Percentiles rank a stretch among this genome's conserved stretches.
Conservation (phyloP, 2,888 invertebrate species). For the Phasia obesa region DNA sequence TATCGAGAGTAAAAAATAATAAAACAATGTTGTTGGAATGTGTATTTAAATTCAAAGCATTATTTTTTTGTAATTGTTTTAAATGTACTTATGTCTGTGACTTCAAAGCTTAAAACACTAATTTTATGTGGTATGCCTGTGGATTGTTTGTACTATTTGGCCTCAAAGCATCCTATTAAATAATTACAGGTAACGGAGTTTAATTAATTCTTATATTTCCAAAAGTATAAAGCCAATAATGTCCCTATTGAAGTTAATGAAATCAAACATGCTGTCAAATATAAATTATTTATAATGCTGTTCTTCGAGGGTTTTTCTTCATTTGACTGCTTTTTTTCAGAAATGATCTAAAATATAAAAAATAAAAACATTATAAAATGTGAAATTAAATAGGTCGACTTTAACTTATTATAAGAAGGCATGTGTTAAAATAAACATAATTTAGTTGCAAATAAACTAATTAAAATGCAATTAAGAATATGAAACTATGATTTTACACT, state of each 20-base stretch:
- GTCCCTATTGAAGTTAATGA: constrained; percentile 57
- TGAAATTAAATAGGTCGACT: neutral
- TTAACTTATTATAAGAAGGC: too few species aligned
- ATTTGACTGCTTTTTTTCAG: too few species aligned
- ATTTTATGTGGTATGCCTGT: constrained; percentile 38
- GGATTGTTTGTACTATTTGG: constrained; percentile 58
- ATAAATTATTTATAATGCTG: neutral
- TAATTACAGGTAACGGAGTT: constrained; percentile 17
- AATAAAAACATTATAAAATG: neutral
- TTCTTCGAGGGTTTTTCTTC: neutral
- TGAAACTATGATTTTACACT: too few species aligned
- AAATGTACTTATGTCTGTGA: constrained; percentile 35
- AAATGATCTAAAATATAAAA: too few species aligned
- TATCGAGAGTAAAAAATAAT: too few species aligned
- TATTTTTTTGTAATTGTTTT: neutral
- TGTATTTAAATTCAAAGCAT: too few species aligned
- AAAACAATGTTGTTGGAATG: too few species aligned
- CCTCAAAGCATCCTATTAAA: constrained; percentile 19
- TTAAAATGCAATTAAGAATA: too few species aligned
- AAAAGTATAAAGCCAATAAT: constrained; percentile 50
- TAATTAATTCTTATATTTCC: constrained; percentile 57
- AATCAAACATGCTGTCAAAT: constrained; percentile 41
- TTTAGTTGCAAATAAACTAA: neutral
- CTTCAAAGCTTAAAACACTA: constrained; percentile 43
- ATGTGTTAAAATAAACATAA: too few species aligned